Conservation (phyloP, 2,113 vertebrate genomes). For the Zapus hudsonius region DNA sequence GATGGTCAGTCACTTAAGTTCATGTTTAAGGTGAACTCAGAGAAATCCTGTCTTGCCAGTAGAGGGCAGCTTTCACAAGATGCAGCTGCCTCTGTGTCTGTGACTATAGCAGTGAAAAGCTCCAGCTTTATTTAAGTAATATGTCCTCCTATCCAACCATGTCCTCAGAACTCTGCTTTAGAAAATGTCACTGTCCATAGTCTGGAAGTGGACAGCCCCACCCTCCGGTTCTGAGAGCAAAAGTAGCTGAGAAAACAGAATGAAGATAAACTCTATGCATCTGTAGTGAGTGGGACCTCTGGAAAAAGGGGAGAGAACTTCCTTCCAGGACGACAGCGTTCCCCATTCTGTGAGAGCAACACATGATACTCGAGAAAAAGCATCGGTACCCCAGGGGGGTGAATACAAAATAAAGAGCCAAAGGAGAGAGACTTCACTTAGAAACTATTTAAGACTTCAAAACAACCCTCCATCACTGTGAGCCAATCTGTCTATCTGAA, state of each 20-base stretch:
- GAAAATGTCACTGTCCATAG: not conserved
- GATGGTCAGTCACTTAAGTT: not conserved
- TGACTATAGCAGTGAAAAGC: not conserved
- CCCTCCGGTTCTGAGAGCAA: not conserved
- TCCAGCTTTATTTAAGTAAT: not conserved
- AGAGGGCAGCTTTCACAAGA: constrained; percentile 23
- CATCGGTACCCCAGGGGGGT: not conserved
- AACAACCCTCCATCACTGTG: not conserved
- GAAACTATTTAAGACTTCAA: not conserved
- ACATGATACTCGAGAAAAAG: not conserved
- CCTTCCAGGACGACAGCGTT: not conserved
- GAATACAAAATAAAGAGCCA: not conserved
- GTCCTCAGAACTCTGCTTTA: not conserved
- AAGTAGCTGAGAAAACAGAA: not conserved
- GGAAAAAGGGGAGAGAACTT: not conserved
- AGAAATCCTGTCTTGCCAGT: not conserved
- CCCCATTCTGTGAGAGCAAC: not conserved
- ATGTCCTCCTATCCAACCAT: not conserved
- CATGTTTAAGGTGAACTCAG: not conserved
- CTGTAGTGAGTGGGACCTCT: not conserved
- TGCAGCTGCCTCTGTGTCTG: too few relatives aligned
- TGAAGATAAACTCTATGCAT: not conserved
- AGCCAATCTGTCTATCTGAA: not conserved
- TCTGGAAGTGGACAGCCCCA: not conserved
- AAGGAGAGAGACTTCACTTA: not conserved